phyloP scores from a whole-genome alignment of 2,888 invertebrate genomes.

The Neocrepidodera transversa region DNA sequence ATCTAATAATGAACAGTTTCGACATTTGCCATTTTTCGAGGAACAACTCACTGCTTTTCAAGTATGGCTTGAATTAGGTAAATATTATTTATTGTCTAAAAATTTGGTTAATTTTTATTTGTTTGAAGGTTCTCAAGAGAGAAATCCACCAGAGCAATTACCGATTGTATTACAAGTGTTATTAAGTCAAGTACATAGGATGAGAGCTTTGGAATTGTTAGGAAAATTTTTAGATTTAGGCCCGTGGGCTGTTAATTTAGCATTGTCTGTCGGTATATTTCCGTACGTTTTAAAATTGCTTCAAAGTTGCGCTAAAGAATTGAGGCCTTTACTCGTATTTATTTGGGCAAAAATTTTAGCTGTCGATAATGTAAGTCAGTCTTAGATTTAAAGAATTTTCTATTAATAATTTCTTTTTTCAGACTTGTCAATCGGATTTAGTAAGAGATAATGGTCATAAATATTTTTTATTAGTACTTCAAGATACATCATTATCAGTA shows the following conservation, averaged over 20 bases:
- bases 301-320: slow-evolving; percentile 92
- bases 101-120: background rate
- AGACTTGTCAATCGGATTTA: slow-evolving; percentile 94
- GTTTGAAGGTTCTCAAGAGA: slow-evolving; percentile 66
- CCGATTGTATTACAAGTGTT: slow-evolving; percentile 94
- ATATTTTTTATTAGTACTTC: slow-evolving; percentile 91
- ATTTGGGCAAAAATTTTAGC: slow-evolving; percentile 99
- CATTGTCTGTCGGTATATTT: slow-evolving; percentile 97
- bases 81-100: slow-evolving; percentile 31
- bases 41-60: slow-evolving; percentile 98
- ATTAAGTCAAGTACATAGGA: slow-evolving; percentile 82
- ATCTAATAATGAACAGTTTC: slow-evolving; percentile 67
- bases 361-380: slow-evolving; percentile 84
- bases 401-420: slow-evolving; percentile 37
- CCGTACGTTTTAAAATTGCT: slow-evolving; percentile 97
- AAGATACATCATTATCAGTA: slow-evolving; percentile 84
- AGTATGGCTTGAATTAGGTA: slow-evolving; percentile 86
- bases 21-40: slow-evolving; percentile 92
- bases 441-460: slow-evolving; percentile 93
- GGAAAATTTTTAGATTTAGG: slow-evolving; percentile 95
- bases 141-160: slow-evolving; percentile 93
- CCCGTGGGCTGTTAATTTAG: slow-evolving; percentile 93
- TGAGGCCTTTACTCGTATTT: slow-evolving; percentile 92
- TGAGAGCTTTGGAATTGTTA: slow-evolving; percentile 92
- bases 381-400: background rate